A percentile compares a stretch with the other conserved stretches of the same genome.
Conservation (phyloP, 2,113 vertebrate species). For the Siphamia tubifer region DNA sequence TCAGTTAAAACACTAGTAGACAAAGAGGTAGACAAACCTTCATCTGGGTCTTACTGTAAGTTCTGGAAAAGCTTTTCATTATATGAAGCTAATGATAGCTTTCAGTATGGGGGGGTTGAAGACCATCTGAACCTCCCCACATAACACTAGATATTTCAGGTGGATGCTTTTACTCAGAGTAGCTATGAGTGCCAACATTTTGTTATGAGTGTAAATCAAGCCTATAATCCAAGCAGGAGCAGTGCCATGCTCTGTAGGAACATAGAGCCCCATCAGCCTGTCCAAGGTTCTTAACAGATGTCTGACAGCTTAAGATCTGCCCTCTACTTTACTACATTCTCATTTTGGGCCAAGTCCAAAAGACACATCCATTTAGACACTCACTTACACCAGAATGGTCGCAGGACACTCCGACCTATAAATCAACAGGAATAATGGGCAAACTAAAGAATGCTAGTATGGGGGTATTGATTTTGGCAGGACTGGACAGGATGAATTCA, state of each 20-base stretch:
- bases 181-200: neutral
- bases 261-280: neutral
- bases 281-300: constrained; percentile 5
- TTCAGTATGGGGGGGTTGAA: neutral
- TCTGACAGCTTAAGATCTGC: constrained; percentile 10
- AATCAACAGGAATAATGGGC: constrained; percentile 39
- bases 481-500: constrained; percentile 15
- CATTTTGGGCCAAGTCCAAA: constrained; percentile 30
- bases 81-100: constrained; percentile 7
- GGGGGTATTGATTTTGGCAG: constrained; percentile 36
- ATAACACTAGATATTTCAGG: neutral
- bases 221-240: neutral
- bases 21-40: constrained; percentile 21
- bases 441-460: constrained; percentile 15
- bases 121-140: constrained; percentile 9
- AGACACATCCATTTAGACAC: constrained; percentile 26
- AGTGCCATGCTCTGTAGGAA: neutral
- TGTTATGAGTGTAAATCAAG: constrained; percentile 6
- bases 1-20: constrained; percentile 17
- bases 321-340: constrained; percentile 23
- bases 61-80: constrained; percentile 29
- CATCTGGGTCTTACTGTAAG: neutral
- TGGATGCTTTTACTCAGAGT: constrained; percentile 8
- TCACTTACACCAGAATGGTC: constrained; percentile 29
- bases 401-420: constrained; percentile 30